Base-by-base conservation (phyloP, 2,888 invertebrate species). In the Macrostomum cliftonense region DNA sequence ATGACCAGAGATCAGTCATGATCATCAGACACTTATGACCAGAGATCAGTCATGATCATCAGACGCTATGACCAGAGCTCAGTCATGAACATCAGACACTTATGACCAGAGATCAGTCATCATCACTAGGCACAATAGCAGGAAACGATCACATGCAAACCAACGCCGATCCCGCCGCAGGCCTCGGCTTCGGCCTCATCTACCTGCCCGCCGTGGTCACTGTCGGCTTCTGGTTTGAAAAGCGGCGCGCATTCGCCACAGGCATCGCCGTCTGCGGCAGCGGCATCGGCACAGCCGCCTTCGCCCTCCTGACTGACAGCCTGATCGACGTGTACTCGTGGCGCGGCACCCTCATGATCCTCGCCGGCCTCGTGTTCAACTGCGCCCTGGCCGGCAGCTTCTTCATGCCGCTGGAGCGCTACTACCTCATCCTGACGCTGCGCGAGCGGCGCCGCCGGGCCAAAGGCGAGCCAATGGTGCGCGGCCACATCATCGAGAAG, bases 211-310 rank as follows among this genome's bases (percentile, higher is more conserved):
- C 68, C 1, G 58, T 68, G 9, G 62, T 69, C 13, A 61, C 65
- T 39, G 65, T 70, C 14, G 64, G 69, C 12, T 67, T 63, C 54
- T 70, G 70, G 55, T 70, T 70, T 56, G 67, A 68, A 52, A 63
- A 65, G 52, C 63, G 59, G 45, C 56, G 68, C 46, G 64, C 67
- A 9, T 57, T 70, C 40, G 68, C 68, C 1, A 68, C 68, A 37
- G 68, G 69, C 13, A 50, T 69, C 17, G 59, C 68, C 17, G 65
- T 67, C 1, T 65, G 66, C 53, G 69, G 69, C 1, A 63, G 65
- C 17, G 69, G 68, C 17, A 63, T 67, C 28, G 69, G 69, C 16
- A 67, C 67, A 2, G 63, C 65, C 53, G 53, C 64, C 1, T 63
- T 67, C 55, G 65, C 67, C 12, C 68, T 66, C 2, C 52, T 68